A percentile compares a stretch with the other conserved stretches of the same genome.
Conservation (phyloP, 2,797 vertebrate genomes). For the Bovichtus diacanthus region DNA sequence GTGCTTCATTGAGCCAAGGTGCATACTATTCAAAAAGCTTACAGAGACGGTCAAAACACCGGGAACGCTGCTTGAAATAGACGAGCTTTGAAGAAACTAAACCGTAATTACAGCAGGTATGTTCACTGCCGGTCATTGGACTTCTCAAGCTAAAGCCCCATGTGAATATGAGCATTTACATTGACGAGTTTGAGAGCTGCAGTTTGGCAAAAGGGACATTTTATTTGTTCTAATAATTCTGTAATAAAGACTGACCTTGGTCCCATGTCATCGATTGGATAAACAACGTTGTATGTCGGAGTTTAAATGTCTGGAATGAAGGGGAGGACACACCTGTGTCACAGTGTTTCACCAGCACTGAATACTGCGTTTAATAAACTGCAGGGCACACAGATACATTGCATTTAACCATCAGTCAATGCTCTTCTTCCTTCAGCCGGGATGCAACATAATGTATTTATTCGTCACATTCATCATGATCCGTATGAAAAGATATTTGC, state of each 20-base stretch:
- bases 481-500: too few species aligned
- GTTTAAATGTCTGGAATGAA: neutral
- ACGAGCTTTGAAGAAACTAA: constrained; percentile 22
- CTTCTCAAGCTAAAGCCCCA: neutral
- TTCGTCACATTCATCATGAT: neutral
- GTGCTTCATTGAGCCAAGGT: constrained; percentile 52
- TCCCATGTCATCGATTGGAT: neutral
- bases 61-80: constrained; percentile 12
- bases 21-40: constrained; percentile 32
- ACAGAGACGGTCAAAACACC: constrained; percentile 26
- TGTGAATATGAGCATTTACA: neutral
- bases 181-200: neutral
- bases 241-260: neutral
- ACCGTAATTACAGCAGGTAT: constrained; percentile 10
- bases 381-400: neutral
- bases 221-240: neutral
- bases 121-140: neutral
- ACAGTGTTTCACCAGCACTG: neutral
- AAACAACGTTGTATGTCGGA: neutral
- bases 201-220: neutral
- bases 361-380: neutral
- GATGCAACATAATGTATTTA: neutral
- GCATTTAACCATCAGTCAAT: neutral
- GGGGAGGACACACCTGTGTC: neutral
- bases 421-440: neutral